A percentile compares a stretch with the other conserved stretches of the same genome.
Conservation (phyloP, 2,797 vertebrate genomes). For the Ctenochaetus hawaiiensis region DNA sequence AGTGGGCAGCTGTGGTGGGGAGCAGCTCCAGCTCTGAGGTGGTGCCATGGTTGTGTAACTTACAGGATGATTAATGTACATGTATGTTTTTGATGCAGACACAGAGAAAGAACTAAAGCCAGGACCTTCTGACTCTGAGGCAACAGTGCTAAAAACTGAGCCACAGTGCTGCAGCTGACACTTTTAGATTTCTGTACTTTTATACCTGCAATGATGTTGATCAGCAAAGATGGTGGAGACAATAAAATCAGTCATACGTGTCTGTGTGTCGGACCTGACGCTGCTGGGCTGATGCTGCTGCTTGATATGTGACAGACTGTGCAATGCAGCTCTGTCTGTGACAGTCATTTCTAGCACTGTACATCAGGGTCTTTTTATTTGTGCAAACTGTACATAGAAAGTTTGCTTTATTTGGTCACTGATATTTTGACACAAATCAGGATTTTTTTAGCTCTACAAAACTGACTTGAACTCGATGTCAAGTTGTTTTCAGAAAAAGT, state of each 20-base stretch:
- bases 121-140: too few relatives aligned
- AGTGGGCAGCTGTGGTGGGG: too few relatives aligned
- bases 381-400: too few relatives aligned
- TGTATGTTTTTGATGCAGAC: too few relatives aligned
- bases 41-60: too few relatives aligned
- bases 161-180: background rate
- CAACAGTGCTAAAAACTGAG: too few relatives aligned
- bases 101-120: too few relatives aligned
- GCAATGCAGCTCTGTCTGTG: background rate
- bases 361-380: background rate
- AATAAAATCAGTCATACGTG: conserved; percentile 1
- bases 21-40: too few relatives aligned
- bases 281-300: background rate
- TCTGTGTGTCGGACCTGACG: background rate
- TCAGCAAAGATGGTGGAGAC: background rate
- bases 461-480: background rate
- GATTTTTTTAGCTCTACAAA: background rate
- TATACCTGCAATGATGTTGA: background rate
- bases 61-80: too few relatives aligned
- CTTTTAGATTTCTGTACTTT: background rate
- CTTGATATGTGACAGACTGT: conserved; percentile 2
- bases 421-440: background rate
- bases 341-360: background rate
- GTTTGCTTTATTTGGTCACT: background rate
- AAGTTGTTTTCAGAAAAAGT: background rate